These are phyloP conservation scores for Agrotis ipsilon DNA, from an alignment of 2,888 invertebrate species.

Conservation along the genomic window DNA sequence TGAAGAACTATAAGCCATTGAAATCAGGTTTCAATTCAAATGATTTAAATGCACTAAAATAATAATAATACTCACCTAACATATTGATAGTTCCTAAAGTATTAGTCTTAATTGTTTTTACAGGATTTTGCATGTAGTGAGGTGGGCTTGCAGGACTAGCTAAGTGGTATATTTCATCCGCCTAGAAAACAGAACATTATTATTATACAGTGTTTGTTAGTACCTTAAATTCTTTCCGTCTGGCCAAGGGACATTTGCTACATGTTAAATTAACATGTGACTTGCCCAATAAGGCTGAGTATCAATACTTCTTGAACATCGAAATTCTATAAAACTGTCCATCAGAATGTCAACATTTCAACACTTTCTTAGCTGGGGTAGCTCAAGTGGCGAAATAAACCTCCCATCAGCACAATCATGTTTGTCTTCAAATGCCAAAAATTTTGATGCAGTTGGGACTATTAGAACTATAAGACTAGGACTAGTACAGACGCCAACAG, in stretches of 20 bases:
- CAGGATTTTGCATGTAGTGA: slow-evolving; percentile 99
- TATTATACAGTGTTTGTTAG: neutral
- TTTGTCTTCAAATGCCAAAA: too few relatives aligned
- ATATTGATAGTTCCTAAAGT: slow-evolving; percentile 99
- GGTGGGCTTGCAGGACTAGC: slow-evolving; percentile 99
- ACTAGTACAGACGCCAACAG: too few relatives aligned
- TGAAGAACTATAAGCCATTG: neutral
- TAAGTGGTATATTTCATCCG: slow-evolving; percentile 99
- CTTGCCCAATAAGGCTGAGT: too few relatives aligned
- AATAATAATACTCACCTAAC: slow-evolving; percentile 92
- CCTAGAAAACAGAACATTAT: slow-evolving; percentile 82
- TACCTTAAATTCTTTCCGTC: neutral
- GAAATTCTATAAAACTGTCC: neutral
- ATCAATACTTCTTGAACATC: too few relatives aligned
- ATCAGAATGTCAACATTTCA: neutral
- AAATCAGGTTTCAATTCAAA: slow-evolving; percentile 4
- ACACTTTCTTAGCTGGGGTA: neutral
- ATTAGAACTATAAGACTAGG: too few relatives aligned
- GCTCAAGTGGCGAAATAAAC: neutral
- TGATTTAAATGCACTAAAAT: neutral
- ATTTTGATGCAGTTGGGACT: too few relatives aligned
- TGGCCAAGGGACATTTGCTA: too few relatives aligned
- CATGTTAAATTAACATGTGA: neutral
- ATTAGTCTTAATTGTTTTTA: slow-evolving; percentile 99
- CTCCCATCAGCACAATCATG: too few relatives aligned